Conservation (phyloP, 1,140 invertebrate species). For the Pseudomyrmex dendroicus region DNA sequence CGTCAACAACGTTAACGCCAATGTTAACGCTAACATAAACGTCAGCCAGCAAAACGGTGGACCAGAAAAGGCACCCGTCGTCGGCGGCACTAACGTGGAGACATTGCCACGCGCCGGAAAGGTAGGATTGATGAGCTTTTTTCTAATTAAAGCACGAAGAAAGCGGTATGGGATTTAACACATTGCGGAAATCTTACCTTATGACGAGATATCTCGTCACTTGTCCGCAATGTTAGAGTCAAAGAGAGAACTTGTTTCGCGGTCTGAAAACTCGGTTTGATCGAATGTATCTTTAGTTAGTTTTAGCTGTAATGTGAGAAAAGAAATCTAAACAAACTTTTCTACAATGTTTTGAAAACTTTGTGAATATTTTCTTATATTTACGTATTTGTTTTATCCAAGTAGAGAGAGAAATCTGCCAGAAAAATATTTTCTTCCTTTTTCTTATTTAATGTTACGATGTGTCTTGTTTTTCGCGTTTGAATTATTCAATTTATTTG, state of each 20-base stretch:
- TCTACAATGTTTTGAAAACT: too few relatives aligned
- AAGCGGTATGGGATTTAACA: background rate
- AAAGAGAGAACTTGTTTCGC: too few relatives aligned
- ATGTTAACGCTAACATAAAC: conserved; percentile 83
- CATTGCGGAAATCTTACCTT: background rate
- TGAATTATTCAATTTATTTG: too few relatives aligned
- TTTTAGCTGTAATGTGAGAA: too few relatives aligned
- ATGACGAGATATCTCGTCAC: too few relatives aligned
- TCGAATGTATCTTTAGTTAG: too few relatives aligned
- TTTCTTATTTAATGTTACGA: too few relatives aligned
- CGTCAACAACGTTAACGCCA: conserved; percentile 70
- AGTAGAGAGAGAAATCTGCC: background rate
- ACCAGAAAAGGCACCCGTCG: conserved; percentile 86
- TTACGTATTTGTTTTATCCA: background rate
- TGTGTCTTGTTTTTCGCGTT: too few relatives aligned
- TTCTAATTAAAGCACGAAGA: background rate
- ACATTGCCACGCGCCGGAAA: conserved; percentile 86
- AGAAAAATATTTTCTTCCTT: background rate
- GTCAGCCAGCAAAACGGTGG: conserved; percentile 82
- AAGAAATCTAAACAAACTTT: too few relatives aligned
- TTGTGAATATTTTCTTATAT: too few relatives aligned
- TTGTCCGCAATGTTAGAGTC: too few relatives aligned
- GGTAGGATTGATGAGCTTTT: conserved; percentile 78
- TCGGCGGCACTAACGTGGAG: conserved; percentile 87
- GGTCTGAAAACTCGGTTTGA: too few relatives aligned